phyloP scores from a whole-genome alignment of 2,113 vertebrate genomes.

The Psephotus haematonotus region DNA sequence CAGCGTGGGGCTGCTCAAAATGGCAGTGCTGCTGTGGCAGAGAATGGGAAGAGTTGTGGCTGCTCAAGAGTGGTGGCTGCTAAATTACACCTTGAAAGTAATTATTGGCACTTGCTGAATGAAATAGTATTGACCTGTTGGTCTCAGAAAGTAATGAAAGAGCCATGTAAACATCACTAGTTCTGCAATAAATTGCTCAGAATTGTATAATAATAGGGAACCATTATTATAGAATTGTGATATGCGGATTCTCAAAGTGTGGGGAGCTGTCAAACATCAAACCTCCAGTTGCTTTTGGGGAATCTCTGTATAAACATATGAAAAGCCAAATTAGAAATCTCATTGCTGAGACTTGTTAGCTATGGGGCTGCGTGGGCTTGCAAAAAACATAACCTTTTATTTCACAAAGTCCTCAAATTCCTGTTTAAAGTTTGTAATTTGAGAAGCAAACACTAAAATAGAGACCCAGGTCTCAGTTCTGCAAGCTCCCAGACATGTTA shows the following conservation, averaged over 20 bases:
- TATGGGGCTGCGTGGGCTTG: background rate
- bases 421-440: background rate
- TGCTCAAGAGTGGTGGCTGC: background rate
- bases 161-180: background rate
- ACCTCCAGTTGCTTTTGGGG: background rate
- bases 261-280: background rate
- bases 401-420: background rate
- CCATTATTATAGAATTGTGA: background rate
- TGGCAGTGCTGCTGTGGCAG: background rate
- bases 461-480: background rate
- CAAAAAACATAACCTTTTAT: background rate
- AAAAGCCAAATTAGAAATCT: background rate
- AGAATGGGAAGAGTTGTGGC: rapidly evolving
- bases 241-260: background rate
- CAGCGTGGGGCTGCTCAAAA: background rate
- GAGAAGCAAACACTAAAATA: background rate
- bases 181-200: background rate
- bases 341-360: background rate
- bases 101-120: background rate
- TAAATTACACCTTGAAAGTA: background rate
- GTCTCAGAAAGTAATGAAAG: background rate
- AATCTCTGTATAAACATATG: background rate
- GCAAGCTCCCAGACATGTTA: background rate
- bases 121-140: background rate
- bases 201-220: background rate